Evolutionary conservation across 1,140 invertebrate species (phyloP), one percentile per base, ranked within the genome.

Genomic region (Adoxophyes honmai): DNA sequence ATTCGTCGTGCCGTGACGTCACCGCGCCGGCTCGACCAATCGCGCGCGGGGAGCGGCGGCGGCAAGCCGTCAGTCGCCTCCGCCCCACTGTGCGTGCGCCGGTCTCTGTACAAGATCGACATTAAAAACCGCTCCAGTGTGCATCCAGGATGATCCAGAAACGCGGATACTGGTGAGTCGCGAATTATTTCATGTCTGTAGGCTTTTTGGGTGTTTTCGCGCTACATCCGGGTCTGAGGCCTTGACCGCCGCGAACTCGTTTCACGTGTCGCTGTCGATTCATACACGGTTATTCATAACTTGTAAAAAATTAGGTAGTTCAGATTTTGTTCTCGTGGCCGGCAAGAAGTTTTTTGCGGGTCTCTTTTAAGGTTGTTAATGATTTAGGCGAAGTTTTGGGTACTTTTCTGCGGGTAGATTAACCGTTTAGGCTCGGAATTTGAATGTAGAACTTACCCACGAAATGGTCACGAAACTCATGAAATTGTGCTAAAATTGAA

Each of bases 61-160:
- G 70, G 72, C 66, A 71, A 62, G 68, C 63, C 72, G 56, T 59
- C 63, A 55, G 55, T 60, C 54, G 44, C 56, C 28, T 28, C 42
- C 39, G 62, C 51, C 44, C 38, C 60, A 65, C 75, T 75, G 74
- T 68, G 76, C 68, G 51, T 36, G 58, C 55, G 61, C 55, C 14
- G 35, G 33, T 34, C 35, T 36, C 18, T 4, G 8, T 21, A 15
- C 39, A 2, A 6, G 7, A 18, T 48, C 42, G 16, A 33, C 16
- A 44, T 28, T 48, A 6, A 48, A 44, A 39, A 48, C 11, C 11
- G 7, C 9, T 13, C 42, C 42, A 48, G 42, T 48, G 42, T 13
- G 10, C 15, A 15, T 39, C 7, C 38, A 16, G 21, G 21, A 28
- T 28, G 21, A 28, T 2, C 14, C 38, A n/a, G 7, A 28, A 2